Base-by-base conservation (phyloP, 1,140 invertebrate genomes). In the Subanguina moxae region DNA sequence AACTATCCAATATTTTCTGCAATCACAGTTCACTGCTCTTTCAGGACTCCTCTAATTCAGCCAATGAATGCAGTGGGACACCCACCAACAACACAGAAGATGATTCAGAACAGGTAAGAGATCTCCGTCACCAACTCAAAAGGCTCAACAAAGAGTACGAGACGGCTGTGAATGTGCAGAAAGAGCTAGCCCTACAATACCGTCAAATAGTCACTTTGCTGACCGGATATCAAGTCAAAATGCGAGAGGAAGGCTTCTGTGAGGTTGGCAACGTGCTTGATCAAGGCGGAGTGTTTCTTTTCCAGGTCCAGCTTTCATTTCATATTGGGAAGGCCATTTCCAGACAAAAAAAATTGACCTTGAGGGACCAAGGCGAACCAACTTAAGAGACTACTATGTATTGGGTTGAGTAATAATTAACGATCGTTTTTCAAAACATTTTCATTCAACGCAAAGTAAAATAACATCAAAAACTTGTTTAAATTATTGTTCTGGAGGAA, bases 191-290 rank as follows among this genome's bases (percentile, higher is more conserved):
- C 8, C 28, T 61, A 13, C 58, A 61, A 61, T 61, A 61, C 38
- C 19, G 58, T 8, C 58, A 65, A 56, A 30, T 58, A 19, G 68
- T 70, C 19, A 19, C 65, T 9, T 23, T 70, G 23, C 25, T 70
- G 66, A 48, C 52, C 57, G 68, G 68, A 30, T 70, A 70, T 58
- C 52, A 70, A 3, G 45, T 70, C 13, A 56, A 58, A 25, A 48
- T 70, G 38, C 52, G 68, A 28, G 68, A 70, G 30, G 68, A 70
- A 21, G 68, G 68, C 9, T 68, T 70, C 32, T 70, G 63, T 52
- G 68, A 70, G 52, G 68, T 42, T n/a, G 63, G 64, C 38, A 70
- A 61, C 38, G 56, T 70, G 32, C 32, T 59, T n/a, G 57, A 46
- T 19, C 57, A 66, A 32, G 62, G 59, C 46, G 57, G 65, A 45